Evolutionary conservation across 2,888 invertebrate genomes (phyloP), one percentile per base, ranked within the genome.

Genomic region (Eupithecia inturbata): DNA sequence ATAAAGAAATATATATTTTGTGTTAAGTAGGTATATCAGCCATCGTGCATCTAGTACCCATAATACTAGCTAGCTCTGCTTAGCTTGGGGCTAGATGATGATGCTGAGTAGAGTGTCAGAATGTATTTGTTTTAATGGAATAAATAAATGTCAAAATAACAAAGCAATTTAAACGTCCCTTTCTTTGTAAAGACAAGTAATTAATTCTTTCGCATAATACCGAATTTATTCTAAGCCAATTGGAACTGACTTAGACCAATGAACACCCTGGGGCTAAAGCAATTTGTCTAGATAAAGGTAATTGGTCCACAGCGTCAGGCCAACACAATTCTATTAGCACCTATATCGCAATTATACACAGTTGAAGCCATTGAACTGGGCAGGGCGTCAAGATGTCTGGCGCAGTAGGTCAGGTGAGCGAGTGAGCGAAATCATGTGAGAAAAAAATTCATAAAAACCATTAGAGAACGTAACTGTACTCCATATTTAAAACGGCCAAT

Each of bases 311-410:
- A 66, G 39, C 63, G 64, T 36, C 39, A 31, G 72, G 10, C 41
- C 53, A 69, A 64, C 69, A 69, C 31, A 66, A 73, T 69, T 69
- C 28, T 64, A 68, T 72, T 49, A 33, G 63, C 62, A 67, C 66
- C 60, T 67, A 72, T 60, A 72, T 62, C 67, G 69, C 66, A 73
- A 67, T 70, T 60, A 62, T 70, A 64, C 64, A 22, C 41, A 64
- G 31, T 63, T 4, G 68, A 36, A 62, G 62, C 53, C 69, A 22
- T 63, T 72, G 69, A 72, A 70, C 71, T 60, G 22, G 31, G 75
- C 68, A 62, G 71, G 80, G 76, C 77, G 76, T 71, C 79, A 79
- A 81, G 81, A 82, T 80, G 85, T 83, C 81, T 84, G 73, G 79
- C 77, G 72, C 79, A 67, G 70, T 73, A 73, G 70, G 70, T 67